A percentile compares a stretch with the other conserved stretches of the same genome.
These are phyloP conservation scores for Portunus trituberculatus DNA, from an alignment of 1,140 invertebrate genomes.

Conservation along the genomic window DNA sequence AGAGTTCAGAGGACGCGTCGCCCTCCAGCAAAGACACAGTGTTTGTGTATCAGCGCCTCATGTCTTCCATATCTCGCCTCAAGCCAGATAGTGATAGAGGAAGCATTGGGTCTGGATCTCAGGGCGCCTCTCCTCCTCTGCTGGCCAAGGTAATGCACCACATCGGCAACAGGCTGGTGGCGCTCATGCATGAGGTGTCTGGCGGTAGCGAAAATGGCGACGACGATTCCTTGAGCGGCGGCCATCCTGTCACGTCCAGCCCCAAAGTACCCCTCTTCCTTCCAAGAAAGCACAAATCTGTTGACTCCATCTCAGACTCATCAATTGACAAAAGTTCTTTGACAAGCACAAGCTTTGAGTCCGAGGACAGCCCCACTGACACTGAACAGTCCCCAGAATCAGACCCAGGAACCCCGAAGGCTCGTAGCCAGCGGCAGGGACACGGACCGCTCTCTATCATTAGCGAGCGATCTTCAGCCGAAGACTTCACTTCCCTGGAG, in stretches of 20 bases:
- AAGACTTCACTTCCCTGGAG: constrained; percentile 77
- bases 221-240: constrained; percentile 75
- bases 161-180: constrained; percentile 92
- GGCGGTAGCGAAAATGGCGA: constrained; percentile 82
- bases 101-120: constrained; percentile 76
- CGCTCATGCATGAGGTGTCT: constrained; percentile 95
- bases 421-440: constrained; percentile 50
- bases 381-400: constrained; percentile 79
- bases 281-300: constrained; percentile 81
- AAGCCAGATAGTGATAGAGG: constrained; percentile 77
- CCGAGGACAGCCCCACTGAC: constrained; percentile 79
- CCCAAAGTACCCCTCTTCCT: constrained; percentile 81
- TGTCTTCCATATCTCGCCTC: constrained; percentile 75
- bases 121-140: constrained; percentile 86
- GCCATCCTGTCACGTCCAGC: constrained; percentile 79
- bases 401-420: constrained; percentile 77
- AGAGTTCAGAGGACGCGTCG: constrained; percentile 77
- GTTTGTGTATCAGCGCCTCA: constrained; percentile 90
- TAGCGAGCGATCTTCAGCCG: constrained; percentile 76
- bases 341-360: constrained; percentile 78
- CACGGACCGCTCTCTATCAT: constrained; percentile 75
- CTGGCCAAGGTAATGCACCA: constrained; percentile 96
- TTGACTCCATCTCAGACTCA: constrained; percentile 73
- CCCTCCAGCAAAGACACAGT: constrained; percentile 85
- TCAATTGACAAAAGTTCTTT: constrained; percentile 77